phyloP scores from a whole-genome alignment of 2,888 invertebrate species.

The Drosophila kokeensis region DNA sequence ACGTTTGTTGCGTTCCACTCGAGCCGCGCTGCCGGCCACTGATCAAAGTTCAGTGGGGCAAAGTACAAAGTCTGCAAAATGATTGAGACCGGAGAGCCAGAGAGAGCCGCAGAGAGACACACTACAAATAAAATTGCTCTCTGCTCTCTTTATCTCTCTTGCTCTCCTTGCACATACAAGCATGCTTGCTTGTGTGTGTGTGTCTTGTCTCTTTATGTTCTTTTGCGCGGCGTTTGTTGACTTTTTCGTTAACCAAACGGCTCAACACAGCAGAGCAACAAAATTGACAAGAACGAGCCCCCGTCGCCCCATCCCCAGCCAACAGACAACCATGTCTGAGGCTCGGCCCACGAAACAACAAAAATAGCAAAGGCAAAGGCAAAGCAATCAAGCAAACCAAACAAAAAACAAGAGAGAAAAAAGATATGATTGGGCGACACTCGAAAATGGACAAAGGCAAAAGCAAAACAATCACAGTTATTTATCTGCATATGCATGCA shows the following conservation, averaged over 20 bases:
- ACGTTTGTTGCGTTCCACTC: slow-evolving; percentile 43
- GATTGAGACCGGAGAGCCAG: slow-evolving; percentile 30
- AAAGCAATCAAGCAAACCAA: neutral
- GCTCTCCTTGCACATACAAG: neutral
- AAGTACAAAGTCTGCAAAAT: slow-evolving; percentile 81
- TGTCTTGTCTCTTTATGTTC: slow-evolving; percentile 18
- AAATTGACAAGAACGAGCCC: slow-evolving; percentile 6
- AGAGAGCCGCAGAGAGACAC: slow-evolving; percentile 11
- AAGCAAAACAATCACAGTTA: slow-evolving; percentile 46
- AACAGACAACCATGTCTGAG: neutral
- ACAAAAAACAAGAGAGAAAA: neutral
- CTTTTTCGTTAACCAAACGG: slow-evolving; percentile 31
- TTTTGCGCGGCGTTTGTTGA: slow-evolving; percentile 45
- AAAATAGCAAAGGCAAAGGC: neutral
- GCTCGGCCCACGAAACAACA: slow-evolving; percentile 7
- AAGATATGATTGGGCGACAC: slow-evolving; percentile 25
- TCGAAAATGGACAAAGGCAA: slow-evolving; percentile 12
- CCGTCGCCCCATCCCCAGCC: neutral
- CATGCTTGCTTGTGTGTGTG: neutral
- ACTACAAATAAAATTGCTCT: neutral
- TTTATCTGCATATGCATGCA: neutral
- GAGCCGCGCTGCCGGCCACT: slow-evolving; percentile 41
- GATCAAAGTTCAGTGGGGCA: slow-evolving; percentile 82
- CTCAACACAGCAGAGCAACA: neutral
- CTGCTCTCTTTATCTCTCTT: neutral